Evolutionary conservation across 2,797 vertebrate genomes (phyloP).

Genomic region (Sus cebifrons): DNA sequence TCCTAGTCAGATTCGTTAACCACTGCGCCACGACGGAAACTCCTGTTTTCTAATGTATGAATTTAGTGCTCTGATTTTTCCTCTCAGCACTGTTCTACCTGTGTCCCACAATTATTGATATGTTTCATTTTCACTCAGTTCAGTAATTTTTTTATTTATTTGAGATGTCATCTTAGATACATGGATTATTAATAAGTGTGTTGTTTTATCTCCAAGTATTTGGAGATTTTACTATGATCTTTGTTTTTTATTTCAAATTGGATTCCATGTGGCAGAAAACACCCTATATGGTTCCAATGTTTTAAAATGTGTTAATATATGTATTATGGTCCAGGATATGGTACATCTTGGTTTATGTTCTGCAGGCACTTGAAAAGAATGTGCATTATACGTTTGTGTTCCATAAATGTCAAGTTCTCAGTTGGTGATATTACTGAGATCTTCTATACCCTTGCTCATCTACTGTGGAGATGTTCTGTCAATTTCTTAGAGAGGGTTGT

Average conservation of each 20-base stretch:
- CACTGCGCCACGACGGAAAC: too few relatives aligned
- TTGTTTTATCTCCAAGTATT: background rate
- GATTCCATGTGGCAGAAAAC: background rate
- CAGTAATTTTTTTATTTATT: background rate
- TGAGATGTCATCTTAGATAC: background rate
- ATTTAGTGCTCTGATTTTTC: background rate
- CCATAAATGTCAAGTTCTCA: background rate
- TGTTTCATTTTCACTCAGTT: background rate
- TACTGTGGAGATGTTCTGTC: background rate
- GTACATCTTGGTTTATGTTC: background rate
- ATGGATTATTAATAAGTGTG: background rate
- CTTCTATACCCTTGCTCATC: background rate
- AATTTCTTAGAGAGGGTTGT: background rate
- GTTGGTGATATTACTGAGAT: background rate
- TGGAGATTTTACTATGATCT: constrained; percentile 13
- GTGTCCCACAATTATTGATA: background rate
- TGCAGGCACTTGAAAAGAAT: background rate
- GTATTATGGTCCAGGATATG: background rate
- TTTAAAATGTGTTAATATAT: background rate
- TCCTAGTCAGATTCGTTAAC: too few relatives aligned
- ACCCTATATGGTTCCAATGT: background rate
- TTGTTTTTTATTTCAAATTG: constrained; percentile 13
- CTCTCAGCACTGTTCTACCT: background rate
- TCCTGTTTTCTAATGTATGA: background rate
- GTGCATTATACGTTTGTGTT: background rate